phyloP scores from a whole-genome alignment of 2,113 vertebrate genomes.

The Prionailurus viverrinus region DNA sequence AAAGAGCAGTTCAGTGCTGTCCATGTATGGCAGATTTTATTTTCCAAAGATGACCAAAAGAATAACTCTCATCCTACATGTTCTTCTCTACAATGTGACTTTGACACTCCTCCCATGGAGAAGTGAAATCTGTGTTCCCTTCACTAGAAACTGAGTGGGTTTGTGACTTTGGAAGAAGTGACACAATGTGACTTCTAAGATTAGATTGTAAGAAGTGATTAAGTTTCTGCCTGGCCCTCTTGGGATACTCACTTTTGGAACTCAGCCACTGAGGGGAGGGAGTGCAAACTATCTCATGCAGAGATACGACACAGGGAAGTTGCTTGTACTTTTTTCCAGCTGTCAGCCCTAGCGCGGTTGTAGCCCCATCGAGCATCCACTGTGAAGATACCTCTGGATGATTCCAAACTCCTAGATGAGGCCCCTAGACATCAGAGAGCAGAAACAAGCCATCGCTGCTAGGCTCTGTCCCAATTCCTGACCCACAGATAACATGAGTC shows the following conservation, averaged over 20 bases:
- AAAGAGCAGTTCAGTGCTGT: neutral
- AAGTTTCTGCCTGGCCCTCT: neutral
- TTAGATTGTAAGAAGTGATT: conserved; percentile 19
- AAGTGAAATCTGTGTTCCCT: neutral
- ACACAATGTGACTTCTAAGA: neutral
- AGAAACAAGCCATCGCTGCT: neutral
- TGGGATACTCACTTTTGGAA: conserved; percentile 2
- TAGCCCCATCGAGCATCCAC: neutral
- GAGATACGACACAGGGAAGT: neutral
- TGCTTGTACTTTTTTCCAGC: neutral
- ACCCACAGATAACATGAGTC: neutral
- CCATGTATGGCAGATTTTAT: neutral
- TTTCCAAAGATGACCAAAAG: conserved; percentile 19
- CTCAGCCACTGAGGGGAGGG: neutral
- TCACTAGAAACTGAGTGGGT: neutral
- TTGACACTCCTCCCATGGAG: neutral
- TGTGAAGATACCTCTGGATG: neutral
- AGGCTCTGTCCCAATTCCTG: neutral
- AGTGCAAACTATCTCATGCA: neutral
- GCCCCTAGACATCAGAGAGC: neutral
- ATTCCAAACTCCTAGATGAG: neutral
- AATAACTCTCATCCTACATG: neutral
- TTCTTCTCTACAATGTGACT: neutral
- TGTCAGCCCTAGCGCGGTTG: neutral
- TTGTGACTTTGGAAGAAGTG: conserved; percentile 20